Evolutionary conservation across 2,113 vertebrate species (phyloP), one percentile per base, ranked within the genome.

Genomic region (Balaeniceps rex): DNA sequence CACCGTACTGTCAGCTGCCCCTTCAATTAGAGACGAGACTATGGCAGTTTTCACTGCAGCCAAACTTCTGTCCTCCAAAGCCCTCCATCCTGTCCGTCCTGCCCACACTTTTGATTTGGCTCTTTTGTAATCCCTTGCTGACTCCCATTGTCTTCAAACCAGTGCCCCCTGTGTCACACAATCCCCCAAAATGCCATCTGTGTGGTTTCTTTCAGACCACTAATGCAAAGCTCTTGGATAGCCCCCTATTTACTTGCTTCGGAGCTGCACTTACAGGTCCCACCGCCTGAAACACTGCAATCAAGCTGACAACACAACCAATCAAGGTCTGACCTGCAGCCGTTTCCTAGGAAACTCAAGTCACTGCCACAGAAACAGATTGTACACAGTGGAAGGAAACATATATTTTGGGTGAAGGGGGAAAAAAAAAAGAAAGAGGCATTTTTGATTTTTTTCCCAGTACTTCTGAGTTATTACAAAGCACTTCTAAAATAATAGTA

Each of bases 291-390:
- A 95, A 96, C 96, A 93, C 97, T 95, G 96, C 97, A 98, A 98
- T 97, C 97, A 97, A 97, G 94, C 90, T 95, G 94, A 95, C 93
- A 96, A 96, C 96, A 96, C 87, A 97, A 96, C 97, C 97, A 97
- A 97, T 97, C 97, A 96, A 96, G 93, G 96, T 87, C 91, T 96
- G 94, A 96, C 96, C 97, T 97, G 94, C 91, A 95, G 94, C 70
- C 55, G 97, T 98, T 97, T 95, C 96, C 97, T 94, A 95, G 97
- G 96, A 95, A 98, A 97, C 96, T 47, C 93, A 87, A 96, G 85
- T 91, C 91, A 95, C 93, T 96, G 93, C 88, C 96, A 96, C 95
- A 94, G 95, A 95, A 97, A 97, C 96, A 96, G 97, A 94, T 85
- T 93, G 94, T 97, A 97, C 95, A 95, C 91, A 93, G 87, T 87